Percentiles rank a stretch among this genome's conserved stretches.
Conservation (phyloP, 1,140 invertebrate genomes). For the Vanessa tameamea region DNA sequence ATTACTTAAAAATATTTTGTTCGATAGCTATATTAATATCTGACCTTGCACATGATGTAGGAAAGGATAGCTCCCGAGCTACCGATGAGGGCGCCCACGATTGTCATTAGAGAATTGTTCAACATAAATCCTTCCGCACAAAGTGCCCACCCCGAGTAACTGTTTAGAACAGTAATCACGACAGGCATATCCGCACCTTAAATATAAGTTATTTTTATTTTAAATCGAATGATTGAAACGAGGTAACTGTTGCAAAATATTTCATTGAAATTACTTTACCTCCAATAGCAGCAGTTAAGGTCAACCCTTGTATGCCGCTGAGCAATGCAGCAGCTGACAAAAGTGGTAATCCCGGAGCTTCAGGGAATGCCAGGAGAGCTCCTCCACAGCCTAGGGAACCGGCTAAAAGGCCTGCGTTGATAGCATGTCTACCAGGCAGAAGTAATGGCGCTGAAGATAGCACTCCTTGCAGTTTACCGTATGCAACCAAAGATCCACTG, state of each 20-base stretch:
- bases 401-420: constrained; percentile 87
- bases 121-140: constrained; percentile 96
- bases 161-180: constrained; percentile 95
- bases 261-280: constrained; percentile 78
- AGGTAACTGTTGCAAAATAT: neutral
- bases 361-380: constrained; percentile 85
- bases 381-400: constrained; percentile 87
- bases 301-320: constrained; percentile 89
- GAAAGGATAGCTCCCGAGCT: constrained; percentile 95
- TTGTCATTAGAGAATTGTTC: constrained; percentile 95
- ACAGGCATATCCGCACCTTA: constrained; percentile 95
- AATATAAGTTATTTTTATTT: neutral
- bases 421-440: constrained; percentile 89
- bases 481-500: constrained; percentile 93
- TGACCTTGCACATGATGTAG: constrained; percentile 97
- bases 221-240: too few relatives aligned
- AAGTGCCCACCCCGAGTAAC: constrained; percentile 91
- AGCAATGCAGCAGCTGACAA: constrained; percentile 88
- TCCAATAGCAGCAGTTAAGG: constrained; percentile 93
- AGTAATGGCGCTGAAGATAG: constrained; percentile 90
- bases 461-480: constrained; percentile 93
- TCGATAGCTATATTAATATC: too few relatives aligned
- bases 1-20: too few relatives aligned
- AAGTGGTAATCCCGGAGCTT: constrained; percentile 83
- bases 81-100: constrained; percentile 94